Base-by-base conservation (phyloP, 2,888 invertebrate genomes). In the Acrobasis consociella region DNA sequence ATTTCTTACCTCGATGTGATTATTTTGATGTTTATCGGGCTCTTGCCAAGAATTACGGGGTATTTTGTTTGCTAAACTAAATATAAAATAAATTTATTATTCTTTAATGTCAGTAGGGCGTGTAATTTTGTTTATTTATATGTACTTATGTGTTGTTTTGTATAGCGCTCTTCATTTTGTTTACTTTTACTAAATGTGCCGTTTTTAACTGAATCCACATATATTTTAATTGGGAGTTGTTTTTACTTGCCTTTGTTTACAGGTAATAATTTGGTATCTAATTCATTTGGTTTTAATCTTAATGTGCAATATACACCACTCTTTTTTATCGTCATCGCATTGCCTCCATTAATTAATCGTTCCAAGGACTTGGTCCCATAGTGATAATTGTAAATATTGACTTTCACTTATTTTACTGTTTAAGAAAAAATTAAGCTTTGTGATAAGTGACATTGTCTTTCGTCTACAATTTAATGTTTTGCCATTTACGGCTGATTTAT, bases 31-130 rank as follows among this genome's bases (percentile, higher is more conserved):
- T 52, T 9, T 52, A 17, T 52, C 52, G 52, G 13, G 31, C 13
- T 52, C 11, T 52, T 52, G 52, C 52, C 52, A 52, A 17, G 10
- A 52, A 22, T 13, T 46, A 46, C 46, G 46, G 46, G 11, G 13
- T 11, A n/a, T 46, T 46, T 46, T 46, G 46, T 46, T 46, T 46
- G 46, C 13, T 46, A 46, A 46, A 46, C 46, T 46, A 46, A 46
- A 46, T 46, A 46, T 46, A 46, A 46, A 46, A 46, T 46, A 46
- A 13, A 46, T 46, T 11, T 46, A 46, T 46, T 46, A 46, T 46
- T 11, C 46, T n/a, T 3, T 46, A 13, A 46, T 46, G 46, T 46
- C 13, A 46, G 46, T 13, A 13, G 13, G n/a, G 46, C 46, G 46
- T 46, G 46, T 46, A 46, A 46, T 46, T 46, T 10, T 46, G 13